phyloP scores from a whole-genome alignment of 2,888 invertebrate species.

The Latheticus oryzae region DNA sequence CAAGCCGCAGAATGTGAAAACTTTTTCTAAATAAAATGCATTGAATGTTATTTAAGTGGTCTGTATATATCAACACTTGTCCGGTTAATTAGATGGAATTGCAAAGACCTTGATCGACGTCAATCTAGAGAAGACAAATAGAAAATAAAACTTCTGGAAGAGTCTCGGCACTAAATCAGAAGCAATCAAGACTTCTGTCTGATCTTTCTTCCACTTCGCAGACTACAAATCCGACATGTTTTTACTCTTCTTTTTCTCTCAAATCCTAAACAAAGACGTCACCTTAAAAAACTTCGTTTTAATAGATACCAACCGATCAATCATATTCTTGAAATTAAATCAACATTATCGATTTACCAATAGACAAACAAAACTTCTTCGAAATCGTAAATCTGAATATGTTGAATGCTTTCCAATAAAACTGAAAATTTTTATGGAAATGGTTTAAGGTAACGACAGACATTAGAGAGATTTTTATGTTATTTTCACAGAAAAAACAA shows the following conservation, averaged over 20 bases:
- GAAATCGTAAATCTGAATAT: constrained; percentile 19
- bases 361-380: constrained; percentile 7
- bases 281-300: constrained; percentile 6
- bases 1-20: constrained; percentile 12
- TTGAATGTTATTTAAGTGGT: constrained; percentile 26
- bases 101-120: constrained; percentile 27
- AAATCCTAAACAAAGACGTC: constrained; percentile 12
- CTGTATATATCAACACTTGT: constrained; percentile 35
- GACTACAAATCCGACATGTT: neutral
- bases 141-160: neutral
- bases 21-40: constrained; percentile 28
- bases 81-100: constrained; percentile 33
- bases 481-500: no score
- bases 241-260: neutral
- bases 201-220: neutral
- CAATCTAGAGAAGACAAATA: constrained; percentile 16
- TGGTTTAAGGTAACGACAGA: no score
- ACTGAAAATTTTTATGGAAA: constrained; percentile 5
- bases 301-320: constrained; percentile 16
- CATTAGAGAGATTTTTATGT: no score
- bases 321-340: constrained; percentile 6
- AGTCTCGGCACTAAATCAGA: neutral
- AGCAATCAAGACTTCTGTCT: neutral
- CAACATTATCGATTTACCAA: constrained; percentile 8
- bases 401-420: constrained; percentile 7